Evolutionary conservation across 2,888 invertebrate genomes (phyloP).

Genomic region (Apodemia zela): DNA sequence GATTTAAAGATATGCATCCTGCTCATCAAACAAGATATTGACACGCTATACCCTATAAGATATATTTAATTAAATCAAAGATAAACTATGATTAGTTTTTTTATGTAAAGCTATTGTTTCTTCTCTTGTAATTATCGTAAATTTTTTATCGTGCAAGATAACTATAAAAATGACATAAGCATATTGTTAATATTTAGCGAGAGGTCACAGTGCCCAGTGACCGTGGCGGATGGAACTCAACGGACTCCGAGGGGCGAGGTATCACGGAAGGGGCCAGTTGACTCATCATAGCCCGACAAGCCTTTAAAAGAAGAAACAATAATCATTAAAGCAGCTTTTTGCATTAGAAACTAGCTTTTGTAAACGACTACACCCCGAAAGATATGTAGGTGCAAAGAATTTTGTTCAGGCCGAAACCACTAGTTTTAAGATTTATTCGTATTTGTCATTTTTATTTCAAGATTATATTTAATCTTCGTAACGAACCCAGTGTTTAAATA

Average conservation of each 20-base stretch:
- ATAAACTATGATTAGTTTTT: too few relatives aligned
- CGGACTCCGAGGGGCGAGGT: constrained; percentile 31
- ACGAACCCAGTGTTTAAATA: too few relatives aligned
- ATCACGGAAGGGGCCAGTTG: constrained; percentile 23
- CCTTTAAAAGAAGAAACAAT: constrained; percentile 23
- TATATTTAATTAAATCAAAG: too few relatives aligned
- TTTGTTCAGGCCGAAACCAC: background rate
- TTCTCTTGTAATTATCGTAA: too few relatives aligned
- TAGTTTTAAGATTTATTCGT: background rate
- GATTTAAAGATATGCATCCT: too few relatives aligned
- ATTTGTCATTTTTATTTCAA: too few relatives aligned
- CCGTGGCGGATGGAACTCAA: constrained; percentile 60
- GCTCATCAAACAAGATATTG: too few relatives aligned
- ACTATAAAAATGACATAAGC: constrained; percentile 52
- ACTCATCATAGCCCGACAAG: constrained; percentile 28
- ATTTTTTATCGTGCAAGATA: constrained; percentile 5
- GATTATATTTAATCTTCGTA: too few relatives aligned
- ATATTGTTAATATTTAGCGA: constrained; percentile 52
- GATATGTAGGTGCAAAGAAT: background rate
- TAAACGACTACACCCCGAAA: background rate
- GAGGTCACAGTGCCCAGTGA: constrained; percentile 73
- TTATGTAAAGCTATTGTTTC: too few relatives aligned
- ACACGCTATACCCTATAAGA: too few relatives aligned
- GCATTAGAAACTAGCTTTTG: background rate
- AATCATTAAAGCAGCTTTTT: background rate